A percentile compares a stretch with the other conserved stretches of the same genome.
Evolutionary conservation across 2,113 vertebrate genomes (phyloP).

Genomic region (Oenanthe oenanthe): DNA sequence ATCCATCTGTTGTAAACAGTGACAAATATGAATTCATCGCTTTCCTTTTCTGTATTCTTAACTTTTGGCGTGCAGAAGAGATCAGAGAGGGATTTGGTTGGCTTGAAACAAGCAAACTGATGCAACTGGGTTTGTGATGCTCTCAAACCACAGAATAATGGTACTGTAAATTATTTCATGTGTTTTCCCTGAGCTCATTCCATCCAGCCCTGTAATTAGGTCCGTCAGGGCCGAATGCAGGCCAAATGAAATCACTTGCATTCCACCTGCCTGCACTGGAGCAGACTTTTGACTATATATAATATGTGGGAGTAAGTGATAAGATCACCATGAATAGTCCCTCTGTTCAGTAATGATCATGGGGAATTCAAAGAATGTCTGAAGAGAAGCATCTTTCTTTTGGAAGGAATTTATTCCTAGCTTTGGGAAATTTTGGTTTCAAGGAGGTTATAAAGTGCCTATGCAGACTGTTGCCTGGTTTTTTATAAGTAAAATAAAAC

Average conservation of each 20-base stretch:
- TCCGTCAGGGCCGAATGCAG: background rate
- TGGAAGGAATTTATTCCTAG: background rate
- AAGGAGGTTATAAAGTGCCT: background rate
- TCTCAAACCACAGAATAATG: background rate
- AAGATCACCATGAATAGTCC: background rate
- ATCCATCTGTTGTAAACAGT: background rate
- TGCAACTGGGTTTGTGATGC: background rate
- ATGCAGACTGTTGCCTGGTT: background rate
- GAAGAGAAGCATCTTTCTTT: slow-evolving; percentile 13
- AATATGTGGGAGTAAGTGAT: background rate
- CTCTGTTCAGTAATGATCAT: background rate
- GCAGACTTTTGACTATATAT: background rate
- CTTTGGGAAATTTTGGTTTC: background rate
- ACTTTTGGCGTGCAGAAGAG: background rate
- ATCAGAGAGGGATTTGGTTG: background rate
- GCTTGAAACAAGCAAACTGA: background rate
- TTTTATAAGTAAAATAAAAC: background rate
- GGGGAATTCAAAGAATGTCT: background rate
- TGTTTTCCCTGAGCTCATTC: background rate
- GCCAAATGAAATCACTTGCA: slow-evolving; percentile 21
- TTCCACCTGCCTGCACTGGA: slow-evolving; percentile 35
- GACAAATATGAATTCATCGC: background rate
- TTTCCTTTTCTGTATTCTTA: background rate
- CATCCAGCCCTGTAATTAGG: background rate
- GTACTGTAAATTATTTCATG: background rate